Evolutionary conservation across 2,888 invertebrate genomes (phyloP).

Genomic region (Actias luna): DNA sequence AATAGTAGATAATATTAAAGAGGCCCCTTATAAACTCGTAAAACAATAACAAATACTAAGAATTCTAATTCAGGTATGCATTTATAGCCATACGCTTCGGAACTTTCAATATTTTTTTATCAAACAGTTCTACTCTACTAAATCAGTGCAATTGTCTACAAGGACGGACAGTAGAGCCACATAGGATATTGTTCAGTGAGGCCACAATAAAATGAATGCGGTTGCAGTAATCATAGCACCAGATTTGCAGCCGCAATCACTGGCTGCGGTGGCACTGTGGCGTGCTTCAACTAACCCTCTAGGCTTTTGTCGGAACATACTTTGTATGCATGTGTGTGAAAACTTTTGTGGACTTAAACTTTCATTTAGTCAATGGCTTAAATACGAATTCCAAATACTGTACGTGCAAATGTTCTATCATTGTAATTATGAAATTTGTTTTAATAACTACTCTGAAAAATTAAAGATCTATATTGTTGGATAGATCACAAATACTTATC

Average conservation of each 20-base stretch:
- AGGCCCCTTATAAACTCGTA: too few species aligned
- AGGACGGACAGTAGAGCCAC: slow-evolving; percentile 22
- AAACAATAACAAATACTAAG: too few species aligned
- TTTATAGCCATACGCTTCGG: neutral
- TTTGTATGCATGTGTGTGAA: slow-evolving; percentile 6
- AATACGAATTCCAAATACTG: neutral
- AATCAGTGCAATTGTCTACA: slow-evolving; percentile 29
- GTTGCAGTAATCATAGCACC: slow-evolving; percentile 29
- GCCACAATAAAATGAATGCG: slow-evolving; percentile 17
- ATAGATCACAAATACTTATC: too few species aligned
- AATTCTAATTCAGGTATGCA: too few species aligned
- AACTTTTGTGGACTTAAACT: slow-evolving; percentile 5
- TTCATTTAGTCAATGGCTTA: neutral
- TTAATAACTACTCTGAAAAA: too few species aligned
- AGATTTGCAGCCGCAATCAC: slow-evolving; percentile 26
- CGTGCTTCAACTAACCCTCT: slow-evolving; percentile 5
- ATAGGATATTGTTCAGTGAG: slow-evolving; percentile 27
- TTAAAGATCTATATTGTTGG: too few species aligned
- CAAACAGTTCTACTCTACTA: slow-evolving; percentile 16
- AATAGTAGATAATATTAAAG: too few species aligned
- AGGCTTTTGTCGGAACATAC: neutral
- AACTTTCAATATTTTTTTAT: neutral
- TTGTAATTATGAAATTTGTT: neutral
- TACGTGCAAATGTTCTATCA: neutral
- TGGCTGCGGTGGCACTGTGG: slow-evolving; percentile 1